A percentile compares a stretch with the other conserved stretches of the same genome.
Conservation (phyloP, 2,113 vertebrate genomes). For the Rhinoderma darwinii region DNA sequence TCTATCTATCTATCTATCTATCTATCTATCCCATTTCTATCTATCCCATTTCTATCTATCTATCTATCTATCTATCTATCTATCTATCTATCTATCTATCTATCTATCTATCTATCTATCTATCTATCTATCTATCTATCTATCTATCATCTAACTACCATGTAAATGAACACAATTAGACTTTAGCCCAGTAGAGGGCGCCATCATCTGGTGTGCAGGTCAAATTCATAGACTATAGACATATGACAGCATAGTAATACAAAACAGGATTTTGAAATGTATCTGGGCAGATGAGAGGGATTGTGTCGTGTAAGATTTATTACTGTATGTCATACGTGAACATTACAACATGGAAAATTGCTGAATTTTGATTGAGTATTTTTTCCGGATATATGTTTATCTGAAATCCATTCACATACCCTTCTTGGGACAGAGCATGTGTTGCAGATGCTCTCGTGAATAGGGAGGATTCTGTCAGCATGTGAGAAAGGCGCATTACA, state of each 20-base stretch:
- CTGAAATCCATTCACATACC: slow-evolving; percentile 11
- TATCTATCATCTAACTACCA: not conserved
- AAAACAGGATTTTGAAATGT: not conserved
- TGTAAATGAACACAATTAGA: not conserved
- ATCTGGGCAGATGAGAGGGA: not conserved
- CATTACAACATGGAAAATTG: not conserved
- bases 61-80: too few species aligned
- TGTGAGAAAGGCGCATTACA: slow-evolving; percentile 58
- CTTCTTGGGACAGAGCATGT: slow-evolving; percentile 58
- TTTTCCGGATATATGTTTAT: slow-evolving; percentile 26
- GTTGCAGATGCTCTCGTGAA: slow-evolving; percentile 49
- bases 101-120: not conserved
- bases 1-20: too few species aligned
- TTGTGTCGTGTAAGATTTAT: not conserved
- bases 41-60: too few species aligned
- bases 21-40: too few species aligned
- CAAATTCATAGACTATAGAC: not conserved
- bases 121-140: not conserved
- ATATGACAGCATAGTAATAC: not conserved
- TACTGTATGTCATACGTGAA: not conserved
- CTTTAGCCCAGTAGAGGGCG: slow-evolving; percentile 65
- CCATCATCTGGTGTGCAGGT: slow-evolving; percentile 59
- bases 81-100: slow-evolving; percentile 10
- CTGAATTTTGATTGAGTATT: not conserved
- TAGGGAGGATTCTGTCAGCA: slow-evolving; percentile 53